A percentile compares a stretch with the other conserved stretches of the same genome.
Evolutionary conservation across 2,888 invertebrate species (phyloP).

Genomic region (Drosophila silvestris): DNA sequence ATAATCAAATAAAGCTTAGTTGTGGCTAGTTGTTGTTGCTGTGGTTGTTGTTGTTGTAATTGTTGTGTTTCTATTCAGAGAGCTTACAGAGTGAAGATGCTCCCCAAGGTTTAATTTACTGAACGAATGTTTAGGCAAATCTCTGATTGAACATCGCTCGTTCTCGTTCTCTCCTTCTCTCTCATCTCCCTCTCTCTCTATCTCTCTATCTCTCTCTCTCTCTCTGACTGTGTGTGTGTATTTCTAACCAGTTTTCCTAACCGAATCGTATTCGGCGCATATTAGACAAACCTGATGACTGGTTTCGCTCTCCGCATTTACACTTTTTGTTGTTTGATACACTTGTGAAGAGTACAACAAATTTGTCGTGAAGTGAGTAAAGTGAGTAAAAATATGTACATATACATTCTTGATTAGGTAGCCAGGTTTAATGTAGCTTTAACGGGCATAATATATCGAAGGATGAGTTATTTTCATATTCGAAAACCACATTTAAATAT

Average conservation of each 20-base stretch:
- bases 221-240: constrained; percentile 31
- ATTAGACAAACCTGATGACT: constrained; percentile 72
- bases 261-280: constrained; percentile 36
- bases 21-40: neutral
- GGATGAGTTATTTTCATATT: neutral
- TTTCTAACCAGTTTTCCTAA: constrained; percentile 70
- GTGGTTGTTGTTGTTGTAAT: neutral
- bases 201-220: neutral
- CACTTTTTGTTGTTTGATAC: constrained; percentile 53
- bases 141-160: constrained; percentile 31
- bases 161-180: constrained; percentile 2
- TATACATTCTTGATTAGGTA: neutral
- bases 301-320: constrained; percentile 69
- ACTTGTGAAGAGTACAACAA: neutral
- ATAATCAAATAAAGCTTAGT: constrained; percentile 17
- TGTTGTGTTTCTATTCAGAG: constrained; percentile 7
- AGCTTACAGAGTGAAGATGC: constrained; percentile 73
- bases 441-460: neutral
- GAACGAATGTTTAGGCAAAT: constrained; percentile 14
- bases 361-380: neutral
- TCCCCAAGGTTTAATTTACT: constrained; percentile 67
- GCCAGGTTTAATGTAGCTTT: neutral
- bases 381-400: neutral
- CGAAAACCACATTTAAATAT: neutral
- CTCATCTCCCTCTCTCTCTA: constrained; percentile 1